phyloP scores from a whole-genome alignment of 1,140 invertebrate species.

The Zaprionus tsacasi region DNA sequence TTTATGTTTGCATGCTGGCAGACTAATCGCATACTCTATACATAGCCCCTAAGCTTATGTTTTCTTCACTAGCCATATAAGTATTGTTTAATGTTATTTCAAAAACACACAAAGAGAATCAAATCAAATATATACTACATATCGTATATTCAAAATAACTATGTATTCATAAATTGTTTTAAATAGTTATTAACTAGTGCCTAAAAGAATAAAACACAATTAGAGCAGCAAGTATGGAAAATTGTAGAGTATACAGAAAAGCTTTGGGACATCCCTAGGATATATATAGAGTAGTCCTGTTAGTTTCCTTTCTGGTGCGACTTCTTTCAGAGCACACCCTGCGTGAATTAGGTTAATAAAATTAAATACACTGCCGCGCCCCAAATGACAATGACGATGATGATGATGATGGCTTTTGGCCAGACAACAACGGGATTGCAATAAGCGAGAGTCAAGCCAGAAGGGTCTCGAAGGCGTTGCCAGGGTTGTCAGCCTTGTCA shows the following conservation, averaged over 20 bases:
- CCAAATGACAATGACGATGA: conserved; percentile 31
- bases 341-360: conserved; percentile 78
- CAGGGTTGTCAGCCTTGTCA: conserved; percentile 53
- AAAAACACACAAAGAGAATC: conserved; percentile 13
- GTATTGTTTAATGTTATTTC: conserved; percentile 17
- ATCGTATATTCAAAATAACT: background rate
- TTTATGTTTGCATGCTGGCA: conserved; percentile 39
- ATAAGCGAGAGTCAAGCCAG: no score
- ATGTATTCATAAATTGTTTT: conserved; percentile 26
- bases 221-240: conserved; percentile 70
- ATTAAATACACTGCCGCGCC: conserved; percentile 77
- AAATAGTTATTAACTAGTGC: conserved; percentile 21
- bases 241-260: background rate
- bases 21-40: background rate
- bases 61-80: conserved; percentile 15
- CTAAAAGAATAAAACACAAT: conserved; percentile 66
- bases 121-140: conserved; percentile 11
- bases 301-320: background rate
- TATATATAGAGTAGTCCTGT: background rate
- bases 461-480: conserved; percentile 67
- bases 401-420: background rate
- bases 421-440: conserved; percentile 27
- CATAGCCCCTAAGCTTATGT: conserved; percentile 3
- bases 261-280: background rate
- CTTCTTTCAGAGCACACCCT: conserved; percentile 21